Base-by-base conservation (phyloP, 2,888 invertebrate genomes). In the Troides oblongomaculatus region DNA sequence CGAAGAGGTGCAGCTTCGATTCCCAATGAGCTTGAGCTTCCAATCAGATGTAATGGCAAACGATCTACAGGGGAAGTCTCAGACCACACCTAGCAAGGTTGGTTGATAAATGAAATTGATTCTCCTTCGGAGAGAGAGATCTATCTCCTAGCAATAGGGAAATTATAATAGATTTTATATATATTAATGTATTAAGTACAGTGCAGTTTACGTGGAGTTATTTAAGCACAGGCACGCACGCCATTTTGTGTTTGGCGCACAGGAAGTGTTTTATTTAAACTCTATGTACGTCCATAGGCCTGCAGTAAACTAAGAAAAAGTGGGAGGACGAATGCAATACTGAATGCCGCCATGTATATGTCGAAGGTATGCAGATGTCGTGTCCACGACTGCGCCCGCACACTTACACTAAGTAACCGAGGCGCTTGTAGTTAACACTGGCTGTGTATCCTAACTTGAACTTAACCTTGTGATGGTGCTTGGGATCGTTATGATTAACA, bases 271-370 rank as follows among this genome's bases (percentile, higher is more conserved):
- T 46, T 74, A 46, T 65, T 56, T 62, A 43, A 75, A 75, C 76
- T 77, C 75, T 83, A 77, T 84, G 79, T 87, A 85, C 85, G 81
- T 90, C 86, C 89, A 78, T 93, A 94, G 94, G 94, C 94, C 74
- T 93, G 94, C 90, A 94, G 94, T 93, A 93, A 91, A 81, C 88
- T 94, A 84, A 90, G 91, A 79, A 93, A 93, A 89, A 90, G 92
- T 84, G 93, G 93, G 83, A 92, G 92, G 86, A 92, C 93, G 84
- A 95, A 94, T 92, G 93, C 94, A 78, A 93, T 95, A 86, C 93
- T 94, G 89, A 94, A 93, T 89, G 94, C 95, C 78, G 94, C 94
- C 78, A 87, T 94, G 86, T 95, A 93, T 92, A 93, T 95, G 85
- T 94, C 94, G 85, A 95, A 95, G 95, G 95, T 95, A 92, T 85